phyloP scores from a whole-genome alignment of 1,140 invertebrate species.

The Phymorhynchus buccinoides region DNA sequence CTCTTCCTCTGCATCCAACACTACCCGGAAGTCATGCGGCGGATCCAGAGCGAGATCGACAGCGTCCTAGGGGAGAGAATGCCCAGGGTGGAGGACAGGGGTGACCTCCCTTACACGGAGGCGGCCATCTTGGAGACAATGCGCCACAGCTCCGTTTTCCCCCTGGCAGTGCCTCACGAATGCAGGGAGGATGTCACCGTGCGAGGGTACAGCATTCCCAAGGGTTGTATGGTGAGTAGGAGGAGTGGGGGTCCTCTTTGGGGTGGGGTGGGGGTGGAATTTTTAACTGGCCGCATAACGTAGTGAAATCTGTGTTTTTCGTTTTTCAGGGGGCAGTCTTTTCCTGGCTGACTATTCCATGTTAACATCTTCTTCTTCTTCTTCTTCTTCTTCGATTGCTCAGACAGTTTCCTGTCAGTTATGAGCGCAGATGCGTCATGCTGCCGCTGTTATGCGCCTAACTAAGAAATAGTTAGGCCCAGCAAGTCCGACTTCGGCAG shows the following conservation, averaged over 20 bases:
- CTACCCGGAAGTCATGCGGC: slow-evolving; percentile 69
- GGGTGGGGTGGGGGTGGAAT: too few relatives aligned
- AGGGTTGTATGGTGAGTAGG: slow-evolving; percentile 21
- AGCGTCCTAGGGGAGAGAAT: slow-evolving; percentile 30
- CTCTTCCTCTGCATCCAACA: slow-evolving; percentile 54
- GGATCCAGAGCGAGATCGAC: slow-evolving; percentile 51
- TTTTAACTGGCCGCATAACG: too few relatives aligned
- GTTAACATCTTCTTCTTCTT: too few relatives aligned
- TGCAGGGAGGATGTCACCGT: slow-evolving; percentile 1
- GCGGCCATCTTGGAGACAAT: slow-evolving; percentile 57
- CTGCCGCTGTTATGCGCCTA: too few relatives aligned
- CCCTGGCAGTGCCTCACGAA: slow-evolving; percentile 65
- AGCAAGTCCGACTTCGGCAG: too few relatives aligned
- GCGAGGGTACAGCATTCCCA: slow-evolving; percentile 6
- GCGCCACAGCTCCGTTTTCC: slow-evolving; percentile 55
- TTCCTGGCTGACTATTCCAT: too few relatives aligned
- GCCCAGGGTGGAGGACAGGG: slow-evolving; percentile 39
- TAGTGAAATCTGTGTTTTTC: too few relatives aligned
- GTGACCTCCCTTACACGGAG: slow-evolving; percentile 60
- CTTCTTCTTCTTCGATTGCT: too few relatives aligned
- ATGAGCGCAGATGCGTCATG: too few relatives aligned
- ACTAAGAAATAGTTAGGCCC: too few relatives aligned
- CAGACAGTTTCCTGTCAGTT: too few relatives aligned
- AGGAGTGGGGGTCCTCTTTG: background rate
- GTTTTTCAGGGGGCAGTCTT: too few relatives aligned